These are phyloP conservation scores for Oxystoma pomonae DNA, from an alignment of 2,888 invertebrate genomes.

Conservation along the genomic window DNA sequence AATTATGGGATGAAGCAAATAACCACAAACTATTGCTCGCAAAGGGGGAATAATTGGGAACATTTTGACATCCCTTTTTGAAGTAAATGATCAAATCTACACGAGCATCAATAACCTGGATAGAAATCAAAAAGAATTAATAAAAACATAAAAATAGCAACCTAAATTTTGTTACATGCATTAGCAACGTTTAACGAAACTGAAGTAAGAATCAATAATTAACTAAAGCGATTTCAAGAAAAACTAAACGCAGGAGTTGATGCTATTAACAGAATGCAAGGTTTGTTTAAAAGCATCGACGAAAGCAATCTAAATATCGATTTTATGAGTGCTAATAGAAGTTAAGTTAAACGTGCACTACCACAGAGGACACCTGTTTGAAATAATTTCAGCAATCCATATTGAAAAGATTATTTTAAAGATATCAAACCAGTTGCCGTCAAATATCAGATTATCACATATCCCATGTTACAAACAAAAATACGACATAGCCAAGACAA, in stretches of 20 bases:
- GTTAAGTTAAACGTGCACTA: background rate
- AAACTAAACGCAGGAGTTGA: background rate
- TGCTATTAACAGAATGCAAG: background rate
- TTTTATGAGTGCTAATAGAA: too few species aligned
- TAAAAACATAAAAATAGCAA: background rate
- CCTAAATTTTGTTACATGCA: background rate
- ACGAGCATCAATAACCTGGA: background rate
- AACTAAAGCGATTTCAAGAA: background rate
- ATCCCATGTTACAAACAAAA: background rate
- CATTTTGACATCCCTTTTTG: background rate
- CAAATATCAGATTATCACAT: background rate
- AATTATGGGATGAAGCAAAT: background rate
- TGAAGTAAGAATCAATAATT: background rate
- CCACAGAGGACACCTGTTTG: background rate
- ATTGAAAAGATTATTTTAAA: background rate
- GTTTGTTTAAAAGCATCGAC: background rate
- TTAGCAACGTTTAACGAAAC: background rate
- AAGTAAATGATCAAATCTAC: background rate
- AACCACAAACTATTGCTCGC: background rate
- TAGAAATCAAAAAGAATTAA: background rate
- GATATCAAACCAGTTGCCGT: background rate
- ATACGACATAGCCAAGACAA: background rate
- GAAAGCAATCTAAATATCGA: too few species aligned
- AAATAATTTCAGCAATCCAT: background rate
- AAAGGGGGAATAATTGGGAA: background rate